phyloP scores from a whole-genome alignment of 2,888 invertebrate genomes.

The Achlya flavicornis region DNA sequence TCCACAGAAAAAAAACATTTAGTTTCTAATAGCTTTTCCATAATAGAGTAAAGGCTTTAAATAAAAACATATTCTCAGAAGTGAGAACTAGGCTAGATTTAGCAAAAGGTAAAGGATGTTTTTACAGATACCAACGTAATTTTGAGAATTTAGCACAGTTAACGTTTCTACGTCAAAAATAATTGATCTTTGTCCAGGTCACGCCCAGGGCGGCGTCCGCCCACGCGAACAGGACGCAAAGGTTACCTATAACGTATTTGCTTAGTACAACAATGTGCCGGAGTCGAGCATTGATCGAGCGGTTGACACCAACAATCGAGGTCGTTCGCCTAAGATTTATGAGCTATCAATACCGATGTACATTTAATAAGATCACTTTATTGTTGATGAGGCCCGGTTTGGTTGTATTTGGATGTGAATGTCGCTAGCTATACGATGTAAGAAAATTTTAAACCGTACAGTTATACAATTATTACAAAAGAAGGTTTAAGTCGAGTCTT shows the following conservation, averaged over 20 bases:
- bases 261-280: conserved; percentile 41
- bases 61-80: no score
- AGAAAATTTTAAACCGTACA: neutral
- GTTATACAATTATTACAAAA: neutral
- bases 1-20: no score
- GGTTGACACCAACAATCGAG: conserved; percentile 48
- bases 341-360: conserved; percentile 34
- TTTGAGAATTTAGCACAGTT: neutral
- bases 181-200: conserved; percentile 51
- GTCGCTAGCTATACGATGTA: conserved; percentile 1
- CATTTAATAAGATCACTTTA: conserved; percentile 19
- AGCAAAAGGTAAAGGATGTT: neutral
- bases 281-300: conserved; percentile 47
- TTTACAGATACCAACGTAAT: no score
- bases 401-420: conserved; percentile 9
- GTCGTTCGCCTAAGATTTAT: conserved; percentile 56
- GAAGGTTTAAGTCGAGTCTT: no score
- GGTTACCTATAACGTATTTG: conserved; percentile 50
- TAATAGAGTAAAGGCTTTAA: no score
- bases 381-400: neutral
- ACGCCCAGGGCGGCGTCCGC: conserved; percentile 57
- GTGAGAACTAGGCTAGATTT: neutral
- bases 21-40: no score
- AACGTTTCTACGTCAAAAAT: conserved; percentile 1
- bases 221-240: conserved; percentile 52